Evolutionary conservation across 2,113 vertebrate genomes (phyloP).

Genomic region (Arenaria interpres): DNA sequence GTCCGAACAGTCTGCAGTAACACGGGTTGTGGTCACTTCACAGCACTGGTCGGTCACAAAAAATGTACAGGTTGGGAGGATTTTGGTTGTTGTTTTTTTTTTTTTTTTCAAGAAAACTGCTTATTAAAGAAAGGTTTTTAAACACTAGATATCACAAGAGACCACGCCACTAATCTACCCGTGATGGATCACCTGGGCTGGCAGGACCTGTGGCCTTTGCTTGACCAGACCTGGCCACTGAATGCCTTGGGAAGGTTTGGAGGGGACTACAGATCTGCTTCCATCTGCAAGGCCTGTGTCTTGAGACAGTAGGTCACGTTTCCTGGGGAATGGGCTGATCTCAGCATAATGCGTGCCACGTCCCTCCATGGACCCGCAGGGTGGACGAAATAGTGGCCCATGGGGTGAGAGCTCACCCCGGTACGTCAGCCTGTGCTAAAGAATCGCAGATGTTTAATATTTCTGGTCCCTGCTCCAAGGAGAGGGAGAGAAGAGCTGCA

Average conservation of each 20-base stretch:
- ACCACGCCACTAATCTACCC: neutral
- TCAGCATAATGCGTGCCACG: neutral
- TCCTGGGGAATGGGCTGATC: neutral
- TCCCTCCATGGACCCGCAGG: neutral
- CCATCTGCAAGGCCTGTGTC: rapidly evolving
- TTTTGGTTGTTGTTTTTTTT: neutral
- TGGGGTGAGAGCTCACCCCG: neutral
- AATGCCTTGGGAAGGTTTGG: neutral
- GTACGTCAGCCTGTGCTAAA: neutral
- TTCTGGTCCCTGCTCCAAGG: neutral
- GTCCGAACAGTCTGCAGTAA: neutral
- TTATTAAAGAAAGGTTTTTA: neutral
- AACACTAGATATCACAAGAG: neutral
- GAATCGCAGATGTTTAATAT: neutral
- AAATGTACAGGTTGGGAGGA: rapidly evolving
- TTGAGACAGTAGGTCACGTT: neutral
- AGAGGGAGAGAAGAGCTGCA: neutral
- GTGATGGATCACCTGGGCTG: neutral
- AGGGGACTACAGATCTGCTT: neutral
- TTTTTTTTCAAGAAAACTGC: neutral
- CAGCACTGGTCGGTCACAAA: neutral
- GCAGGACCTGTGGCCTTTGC: neutral
- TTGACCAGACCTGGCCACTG: neutral
- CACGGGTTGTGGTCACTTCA: rapidly evolving
- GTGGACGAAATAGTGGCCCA: neutral